Evolutionary conservation across 2,888 invertebrate species (phyloP).

Genomic region (Spilarctia lutea): DNA sequence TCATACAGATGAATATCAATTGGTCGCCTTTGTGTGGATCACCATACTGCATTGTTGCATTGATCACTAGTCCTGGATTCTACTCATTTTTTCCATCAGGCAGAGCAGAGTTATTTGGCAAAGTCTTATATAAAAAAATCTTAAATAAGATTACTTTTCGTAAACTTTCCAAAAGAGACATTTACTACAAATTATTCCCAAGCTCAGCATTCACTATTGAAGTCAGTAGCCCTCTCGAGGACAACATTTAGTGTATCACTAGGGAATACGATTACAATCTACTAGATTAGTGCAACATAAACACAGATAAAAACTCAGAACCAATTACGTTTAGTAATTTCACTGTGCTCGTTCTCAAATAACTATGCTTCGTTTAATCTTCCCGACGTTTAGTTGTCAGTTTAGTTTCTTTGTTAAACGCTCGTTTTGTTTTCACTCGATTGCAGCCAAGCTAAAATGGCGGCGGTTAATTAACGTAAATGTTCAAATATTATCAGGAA

Average conservation of each 20-base stretch:
- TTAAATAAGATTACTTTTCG: slow-evolving; percentile 11
- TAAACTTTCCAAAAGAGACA: slow-evolving; percentile 1
- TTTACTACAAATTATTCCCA: slow-evolving; percentile 13
- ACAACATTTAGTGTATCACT: slow-evolving; percentile 30
- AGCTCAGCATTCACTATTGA: slow-evolving; percentile 10
- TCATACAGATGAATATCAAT: too few species aligned
- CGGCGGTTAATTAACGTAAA: too few species aligned
- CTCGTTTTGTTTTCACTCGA: not conserved
- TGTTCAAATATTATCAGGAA: not conserved
- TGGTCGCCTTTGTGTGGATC: too few species aligned
- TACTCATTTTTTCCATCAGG: too few species aligned
- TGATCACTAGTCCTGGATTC: too few species aligned
- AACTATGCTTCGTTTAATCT: slow-evolving; percentile 50
- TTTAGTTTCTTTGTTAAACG: not conserved
- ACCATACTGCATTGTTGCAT: too few species aligned
- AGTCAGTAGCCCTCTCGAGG: slow-evolving; percentile 19
- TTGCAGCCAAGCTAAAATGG: not conserved
- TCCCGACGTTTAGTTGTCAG: not conserved
- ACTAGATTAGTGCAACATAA: slow-evolving; percentile 57
- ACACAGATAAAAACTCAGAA: slow-evolving; percentile 58
- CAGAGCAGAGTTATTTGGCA: too few species aligned
- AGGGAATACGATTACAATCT: slow-evolving; percentile 50
- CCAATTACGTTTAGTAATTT: slow-evolving; percentile 65
- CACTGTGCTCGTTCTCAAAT: slow-evolving; percentile 60
- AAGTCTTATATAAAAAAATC: not conserved